Conservation (phyloP, 2,113 vertebrate genomes). For the Sterna hirundo region DNA sequence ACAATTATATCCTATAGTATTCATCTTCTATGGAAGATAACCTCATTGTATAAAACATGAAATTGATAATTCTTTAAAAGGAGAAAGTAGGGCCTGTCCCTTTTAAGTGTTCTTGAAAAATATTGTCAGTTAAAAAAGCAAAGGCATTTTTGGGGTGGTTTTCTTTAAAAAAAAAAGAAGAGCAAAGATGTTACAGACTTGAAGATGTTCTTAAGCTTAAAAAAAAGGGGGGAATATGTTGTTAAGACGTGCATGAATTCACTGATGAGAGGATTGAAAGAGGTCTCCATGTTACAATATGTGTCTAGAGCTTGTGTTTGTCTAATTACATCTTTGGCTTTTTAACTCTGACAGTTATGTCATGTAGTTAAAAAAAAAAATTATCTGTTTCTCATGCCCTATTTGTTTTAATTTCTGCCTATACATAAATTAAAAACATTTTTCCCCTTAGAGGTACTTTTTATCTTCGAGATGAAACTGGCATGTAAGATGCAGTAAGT, state of each 20-base stretch:
- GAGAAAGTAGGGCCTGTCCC: not conserved
- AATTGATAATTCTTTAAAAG: not conserved
- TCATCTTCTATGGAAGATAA: not conserved
- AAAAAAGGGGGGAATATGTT: not conserved
- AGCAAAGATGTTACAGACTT: not conserved
- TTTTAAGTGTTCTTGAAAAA: not conserved
- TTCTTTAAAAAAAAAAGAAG: not conserved
- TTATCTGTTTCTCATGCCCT: not conserved
- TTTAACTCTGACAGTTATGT: not conserved
- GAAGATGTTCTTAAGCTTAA: not conserved
- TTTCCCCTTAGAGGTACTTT: not conserved
- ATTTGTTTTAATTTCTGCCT: not conserved
- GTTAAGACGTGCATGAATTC: not conserved
- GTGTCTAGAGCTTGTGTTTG: not conserved
- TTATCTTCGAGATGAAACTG: not conserved
- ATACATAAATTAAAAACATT: not conserved
- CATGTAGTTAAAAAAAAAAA: not conserved
- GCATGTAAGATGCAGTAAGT: not conserved
- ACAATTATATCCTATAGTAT: not conserved
- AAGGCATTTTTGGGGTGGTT: not conserved
- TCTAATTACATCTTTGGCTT: not conserved
- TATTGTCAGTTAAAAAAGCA: not conserved
- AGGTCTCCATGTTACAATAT: not conserved
- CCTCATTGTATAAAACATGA: not conserved
- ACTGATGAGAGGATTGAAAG: not conserved